Conservation (phyloP, 2,113 vertebrate genomes). For the Burhinus bistriatus region DNA sequence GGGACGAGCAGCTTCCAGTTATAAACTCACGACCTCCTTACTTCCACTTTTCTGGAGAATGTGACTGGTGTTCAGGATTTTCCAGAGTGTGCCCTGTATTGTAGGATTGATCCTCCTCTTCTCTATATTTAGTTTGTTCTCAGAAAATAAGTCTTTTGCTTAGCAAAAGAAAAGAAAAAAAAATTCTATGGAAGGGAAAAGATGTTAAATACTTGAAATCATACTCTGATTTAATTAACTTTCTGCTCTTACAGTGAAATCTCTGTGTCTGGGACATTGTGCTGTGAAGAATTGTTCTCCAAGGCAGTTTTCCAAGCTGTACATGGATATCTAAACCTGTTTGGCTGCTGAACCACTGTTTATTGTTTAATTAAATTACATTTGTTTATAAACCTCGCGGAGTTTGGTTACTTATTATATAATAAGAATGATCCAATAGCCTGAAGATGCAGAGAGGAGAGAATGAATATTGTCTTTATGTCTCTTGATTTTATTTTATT, state of each 20-base stretch:
- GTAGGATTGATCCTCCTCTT: neutral
- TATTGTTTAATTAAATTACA: neutral
- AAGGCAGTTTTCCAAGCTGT: neutral
- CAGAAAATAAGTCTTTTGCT: neutral
- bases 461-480: neutral
- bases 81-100: neutral
- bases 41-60: neutral
- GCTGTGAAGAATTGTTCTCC: neutral
- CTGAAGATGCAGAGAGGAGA: neutral
- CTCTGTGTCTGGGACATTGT: neutral
- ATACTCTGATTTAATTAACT: neutral
- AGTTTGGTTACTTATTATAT: neutral
- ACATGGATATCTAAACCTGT: neutral
- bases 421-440: neutral
- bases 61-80: neutral
- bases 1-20: neutral
- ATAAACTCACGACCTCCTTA: neutral
- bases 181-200: neutral
- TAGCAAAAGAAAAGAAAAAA: neutral
- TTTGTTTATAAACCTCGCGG: neutral
- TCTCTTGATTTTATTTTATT: neutral
- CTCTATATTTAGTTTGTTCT: neutral
- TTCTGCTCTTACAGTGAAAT: neutral
- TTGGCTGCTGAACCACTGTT: neutral
- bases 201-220: neutral